Evolutionary conservation across 2,797 vertebrate species (phyloP).

Genomic region (Characodon lateralis): DNA sequence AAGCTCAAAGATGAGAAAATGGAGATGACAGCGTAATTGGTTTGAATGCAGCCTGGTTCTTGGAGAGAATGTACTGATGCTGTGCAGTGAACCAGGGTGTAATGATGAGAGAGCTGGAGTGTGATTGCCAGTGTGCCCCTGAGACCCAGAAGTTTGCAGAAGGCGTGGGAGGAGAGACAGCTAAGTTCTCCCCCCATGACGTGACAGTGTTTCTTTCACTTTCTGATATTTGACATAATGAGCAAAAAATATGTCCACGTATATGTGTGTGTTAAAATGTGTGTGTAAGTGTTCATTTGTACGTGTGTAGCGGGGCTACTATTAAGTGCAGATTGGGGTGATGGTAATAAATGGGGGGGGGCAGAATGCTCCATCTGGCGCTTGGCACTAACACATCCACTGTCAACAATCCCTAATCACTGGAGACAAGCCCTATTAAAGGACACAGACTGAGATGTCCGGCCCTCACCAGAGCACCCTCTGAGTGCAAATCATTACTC

Average conservation of each 20-base stretch:
- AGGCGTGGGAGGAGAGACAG: constrained; percentile 55
- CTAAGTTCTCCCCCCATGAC: constrained; percentile 44
- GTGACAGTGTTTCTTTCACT: constrained; percentile 63
- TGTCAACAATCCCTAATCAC: constrained; percentile 77
- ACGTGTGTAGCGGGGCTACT: constrained; percentile 13
- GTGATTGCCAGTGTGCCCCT: constrained; percentile 59
- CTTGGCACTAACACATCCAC: constrained; percentile 60
- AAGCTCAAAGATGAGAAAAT: constrained; percentile 63
- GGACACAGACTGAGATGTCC: constrained; percentile 67
- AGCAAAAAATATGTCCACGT: constrained; percentile 38
- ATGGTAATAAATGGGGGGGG: constrained; percentile 61
- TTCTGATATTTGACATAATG: constrained; percentile 74
- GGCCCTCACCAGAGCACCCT: constrained; percentile 60
- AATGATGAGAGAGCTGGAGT: constrained; percentile 66
- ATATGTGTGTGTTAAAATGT: background rate
- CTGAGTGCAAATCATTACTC: constrained; percentile 74
- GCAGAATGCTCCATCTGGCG: constrained; percentile 53
- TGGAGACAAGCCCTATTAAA: constrained; percentile 74
- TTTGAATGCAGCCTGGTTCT: constrained; percentile 64
- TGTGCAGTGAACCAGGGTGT: constrained; percentile 57
- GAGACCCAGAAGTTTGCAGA: constrained; percentile 59
- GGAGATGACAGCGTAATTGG: constrained; percentile 74
- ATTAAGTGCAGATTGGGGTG: constrained; percentile 31
- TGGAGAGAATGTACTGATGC: constrained; percentile 52
- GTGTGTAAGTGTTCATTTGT: constrained; percentile 20